phyloP scores from a whole-genome alignment of 2,797 vertebrate genomes.

The Xenopus petersii region DNA sequence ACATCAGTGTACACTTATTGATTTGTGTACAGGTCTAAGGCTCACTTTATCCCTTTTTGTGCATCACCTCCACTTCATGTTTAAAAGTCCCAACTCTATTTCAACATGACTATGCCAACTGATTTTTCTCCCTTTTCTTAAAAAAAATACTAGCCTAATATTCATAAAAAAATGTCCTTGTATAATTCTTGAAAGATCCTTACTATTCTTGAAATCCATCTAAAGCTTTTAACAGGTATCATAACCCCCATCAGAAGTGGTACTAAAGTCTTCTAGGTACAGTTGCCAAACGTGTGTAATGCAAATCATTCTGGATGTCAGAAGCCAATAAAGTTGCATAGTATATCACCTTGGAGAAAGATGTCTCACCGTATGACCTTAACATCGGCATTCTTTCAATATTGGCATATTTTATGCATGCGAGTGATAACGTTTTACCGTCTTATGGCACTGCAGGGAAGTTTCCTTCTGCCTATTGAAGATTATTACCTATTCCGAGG shows the following conservation, averaged over 20 bases:
- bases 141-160: slow-evolving; percentile 27
- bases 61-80: too few relatives aligned
- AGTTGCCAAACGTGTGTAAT: slow-evolving; percentile 65
- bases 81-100: too few relatives aligned
- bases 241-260: slow-evolving; percentile 63
- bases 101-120: too few relatives aligned
- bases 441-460: slow-evolving; percentile 68
- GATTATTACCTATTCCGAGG: slow-evolving; percentile 68
- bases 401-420: slow-evolving; percentile 72
- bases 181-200: slow-evolving; percentile 38
- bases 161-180: slow-evolving; percentile 31
- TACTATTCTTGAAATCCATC: slow-evolving; percentile 40
- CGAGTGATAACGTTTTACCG: slow-evolving; percentile 64
- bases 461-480: slow-evolving; percentile 60
- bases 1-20: too few relatives aligned
- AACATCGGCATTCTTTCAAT: slow-evolving; percentile 65
- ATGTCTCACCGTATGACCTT: slow-evolving; percentile 64
- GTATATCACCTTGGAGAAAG: slow-evolving; percentile 55
- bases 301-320: slow-evolving; percentile 68
- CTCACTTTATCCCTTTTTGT: too few relatives aligned
- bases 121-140: background rate
- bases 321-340: slow-evolving; percentile 61
- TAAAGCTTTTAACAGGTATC: slow-evolving; percentile 62
- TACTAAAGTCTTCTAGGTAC: slow-evolving; percentile 54
- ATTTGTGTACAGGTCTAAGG: too few relatives aligned